phyloP scores from a whole-genome alignment of 2,797 vertebrate species.

The Nannoperca obscura region DNA sequence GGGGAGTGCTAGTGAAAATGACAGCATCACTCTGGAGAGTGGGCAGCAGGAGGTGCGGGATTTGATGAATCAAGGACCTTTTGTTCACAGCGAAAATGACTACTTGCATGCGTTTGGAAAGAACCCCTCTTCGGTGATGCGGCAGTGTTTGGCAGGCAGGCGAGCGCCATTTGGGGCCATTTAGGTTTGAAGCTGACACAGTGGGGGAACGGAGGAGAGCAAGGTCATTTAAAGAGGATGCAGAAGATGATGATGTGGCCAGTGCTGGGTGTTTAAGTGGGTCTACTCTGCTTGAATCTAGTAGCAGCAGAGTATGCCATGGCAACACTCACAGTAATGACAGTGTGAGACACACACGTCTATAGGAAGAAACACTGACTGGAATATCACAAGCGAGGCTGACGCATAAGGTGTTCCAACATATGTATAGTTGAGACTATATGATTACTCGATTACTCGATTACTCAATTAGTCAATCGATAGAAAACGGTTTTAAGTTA shows the following conservation, averaged over 20 bases:
- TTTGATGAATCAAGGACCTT: conserved; percentile 81
- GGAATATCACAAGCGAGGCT: conserved; percentile 22
- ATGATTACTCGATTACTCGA: no score
- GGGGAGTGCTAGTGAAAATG: conserved; percentile 75
- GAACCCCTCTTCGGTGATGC: conserved; percentile 49
- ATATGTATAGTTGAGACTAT: background rate
- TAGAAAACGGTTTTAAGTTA: background rate
- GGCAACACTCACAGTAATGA: conserved; percentile 62
- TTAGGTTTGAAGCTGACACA: conserved; percentile 68
- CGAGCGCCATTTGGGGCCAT: conserved; percentile 70
- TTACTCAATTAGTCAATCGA: background rate
- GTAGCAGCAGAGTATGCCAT: conserved; percentile 52
- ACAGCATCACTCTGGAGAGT: conserved; percentile 76
- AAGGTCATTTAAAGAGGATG: conserved; percentile 77
- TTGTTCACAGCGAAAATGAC: conserved; percentile 77
- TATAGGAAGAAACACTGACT: conserved; percentile 10
- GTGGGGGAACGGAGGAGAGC: conserved; percentile 52
- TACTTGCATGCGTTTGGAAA: conserved; percentile 60
- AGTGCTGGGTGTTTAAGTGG: conserved; percentile 60
- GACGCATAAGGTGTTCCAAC: conserved; percentile 1
- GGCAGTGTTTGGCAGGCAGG: conserved; percentile 58
- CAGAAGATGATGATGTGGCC: conserved; percentile 70
- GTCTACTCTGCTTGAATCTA: conserved; percentile 63
- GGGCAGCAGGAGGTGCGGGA: conserved; percentile 73
- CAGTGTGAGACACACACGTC: conserved; percentile 18